These are phyloP conservation scores for Ectemnius cavifrons DNA, from an alignment of 2,888 invertebrate genomes.

Conservation along the genomic window DNA sequence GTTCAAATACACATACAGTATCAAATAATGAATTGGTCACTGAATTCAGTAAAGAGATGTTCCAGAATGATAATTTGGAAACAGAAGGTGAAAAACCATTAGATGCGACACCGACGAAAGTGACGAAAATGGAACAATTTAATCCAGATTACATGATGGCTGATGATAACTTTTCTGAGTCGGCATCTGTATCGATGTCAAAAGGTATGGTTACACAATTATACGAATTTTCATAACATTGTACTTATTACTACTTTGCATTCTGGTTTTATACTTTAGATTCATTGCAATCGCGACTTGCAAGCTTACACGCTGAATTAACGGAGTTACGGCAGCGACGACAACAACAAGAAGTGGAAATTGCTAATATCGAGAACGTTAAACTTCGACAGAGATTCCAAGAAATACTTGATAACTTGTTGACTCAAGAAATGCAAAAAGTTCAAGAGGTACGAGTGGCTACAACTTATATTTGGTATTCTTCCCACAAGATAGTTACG, in stretches of 20 bases:
- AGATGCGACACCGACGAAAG: conserved; percentile 50
- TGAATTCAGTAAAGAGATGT: conserved; percentile 83
- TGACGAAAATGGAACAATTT: conserved; percentile 70
- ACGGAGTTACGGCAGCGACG: conserved; percentile 86
- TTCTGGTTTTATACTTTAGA: conserved; percentile 61
- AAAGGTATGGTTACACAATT: conserved; percentile 52
- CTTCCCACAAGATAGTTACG: neutral
- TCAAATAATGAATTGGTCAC: conserved; percentile 79
- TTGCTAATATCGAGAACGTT: conserved; percentile 91
- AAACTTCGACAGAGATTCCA: conserved; percentile 90
- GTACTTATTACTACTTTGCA: neutral
- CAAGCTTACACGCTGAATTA: conserved; percentile 86
- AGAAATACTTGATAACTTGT: conserved; percentile 87
- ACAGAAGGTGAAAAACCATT: conserved; percentile 62
- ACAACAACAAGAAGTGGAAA: conserved; percentile 89
- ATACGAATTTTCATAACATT: neutral
- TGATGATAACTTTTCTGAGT: conserved; percentile 63
- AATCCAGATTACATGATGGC: conserved; percentile 73
- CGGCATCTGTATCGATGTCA: conserved; percentile 57
- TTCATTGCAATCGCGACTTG: conserved; percentile 83
- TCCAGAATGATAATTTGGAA: conserved; percentile 71
- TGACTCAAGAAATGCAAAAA: conserved; percentile 87
- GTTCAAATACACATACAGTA: conserved; percentile 62
- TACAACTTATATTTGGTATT: conserved; percentile 3
- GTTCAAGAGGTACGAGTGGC: conserved; percentile 84